These are phyloP conservation scores for Xestia ashworthii DNA, from an alignment of 2,888 invertebrate species.

Conservation along the genomic window DNA sequence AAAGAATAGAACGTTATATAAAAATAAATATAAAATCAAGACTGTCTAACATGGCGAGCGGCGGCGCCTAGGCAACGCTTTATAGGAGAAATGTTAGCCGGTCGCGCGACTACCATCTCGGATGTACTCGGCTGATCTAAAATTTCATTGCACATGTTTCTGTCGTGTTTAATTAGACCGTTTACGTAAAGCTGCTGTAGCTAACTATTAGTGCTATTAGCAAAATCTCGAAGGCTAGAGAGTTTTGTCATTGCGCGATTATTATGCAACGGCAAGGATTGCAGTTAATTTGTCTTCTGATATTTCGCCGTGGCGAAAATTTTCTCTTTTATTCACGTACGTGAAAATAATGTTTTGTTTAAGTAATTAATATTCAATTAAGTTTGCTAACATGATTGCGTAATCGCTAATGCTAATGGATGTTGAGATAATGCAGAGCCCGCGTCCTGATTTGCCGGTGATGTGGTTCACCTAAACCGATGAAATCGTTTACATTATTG, in stretches of 20 bases:
- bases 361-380: slow-evolving; percentile 47
- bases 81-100: slow-evolving; percentile 31
- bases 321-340: slow-evolving; percentile 30
- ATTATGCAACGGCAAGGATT: slow-evolving; percentile 33
- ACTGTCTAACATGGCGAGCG: slow-evolving; percentile 17
- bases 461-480: slow-evolving; percentile 57
- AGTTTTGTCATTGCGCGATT: slow-evolving; percentile 34
- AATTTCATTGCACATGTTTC: slow-evolving; percentile 67
- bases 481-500: slow-evolving; percentile 58
- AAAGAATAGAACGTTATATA: slow-evolving; percentile 18
- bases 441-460: slow-evolving; percentile 53
- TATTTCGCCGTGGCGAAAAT: slow-evolving; percentile 12
- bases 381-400: slow-evolving; percentile 47
- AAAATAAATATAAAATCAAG: slow-evolving; percentile 40
- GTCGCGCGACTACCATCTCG: slow-evolving; percentile 30
- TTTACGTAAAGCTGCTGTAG: slow-evolving; percentile 44
- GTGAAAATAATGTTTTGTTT: slow-evolving; percentile 29
- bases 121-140: slow-evolving; percentile 55
- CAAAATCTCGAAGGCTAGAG: slow-evolving; percentile 25
- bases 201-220: slow-evolving; percentile 9
- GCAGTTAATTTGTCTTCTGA: slow-evolving; percentile 21
- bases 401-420: slow-evolving; percentile 65
- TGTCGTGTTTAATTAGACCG: slow-evolving; percentile 63
- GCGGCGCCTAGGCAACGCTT: slow-evolving; percentile 38
- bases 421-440: slow-evolving; percentile 50